Conservation (phyloP, 2,113 vertebrate species). For the Elgaria multicarinata region DNA sequence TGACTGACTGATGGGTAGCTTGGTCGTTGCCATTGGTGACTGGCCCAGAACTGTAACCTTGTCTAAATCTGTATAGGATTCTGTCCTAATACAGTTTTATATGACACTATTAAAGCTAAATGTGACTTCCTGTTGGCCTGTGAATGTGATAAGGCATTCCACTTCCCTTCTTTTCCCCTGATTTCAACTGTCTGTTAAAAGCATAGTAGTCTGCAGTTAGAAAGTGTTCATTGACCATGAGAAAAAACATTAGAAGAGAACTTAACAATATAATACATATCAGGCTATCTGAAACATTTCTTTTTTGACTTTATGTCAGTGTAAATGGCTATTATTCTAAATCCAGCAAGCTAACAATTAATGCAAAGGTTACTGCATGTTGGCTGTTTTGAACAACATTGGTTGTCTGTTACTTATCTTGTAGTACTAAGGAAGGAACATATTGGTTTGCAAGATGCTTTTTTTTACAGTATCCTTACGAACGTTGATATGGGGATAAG, state of each 20-base stretch:
- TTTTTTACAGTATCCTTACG: slow-evolving; percentile 1
- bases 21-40: too few species aligned
- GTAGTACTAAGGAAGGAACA: slow-evolving; percentile 31
- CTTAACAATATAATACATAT: neutral
- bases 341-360: neutral
- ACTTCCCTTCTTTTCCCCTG: slow-evolving; percentile 23
- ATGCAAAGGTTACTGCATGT: neutral
- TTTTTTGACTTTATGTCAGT: neutral
- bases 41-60: too few species aligned
- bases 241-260: neutral
- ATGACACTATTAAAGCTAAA: slow-evolving; percentile 23
- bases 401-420: slow-evolving; percentile 37
- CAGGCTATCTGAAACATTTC: neutral
- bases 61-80: too few species aligned
- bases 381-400: neutral
- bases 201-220: neutral
- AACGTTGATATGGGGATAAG: neutral
- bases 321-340: slow-evolving; percentile 6
- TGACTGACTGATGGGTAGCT: too few species aligned
- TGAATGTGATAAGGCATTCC: slow-evolving; percentile 34
- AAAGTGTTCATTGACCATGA: slow-evolving; percentile 21
- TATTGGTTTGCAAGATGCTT: neutral
- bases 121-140: slow-evolving; percentile 44
- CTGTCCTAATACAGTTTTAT: slow-evolving; percentile 42
- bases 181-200: slow-evolving; percentile 30